These are phyloP conservation scores for Melanophora roralis DNA, from an alignment of 2,888 invertebrate genomes.

Conservation along the genomic window DNA sequence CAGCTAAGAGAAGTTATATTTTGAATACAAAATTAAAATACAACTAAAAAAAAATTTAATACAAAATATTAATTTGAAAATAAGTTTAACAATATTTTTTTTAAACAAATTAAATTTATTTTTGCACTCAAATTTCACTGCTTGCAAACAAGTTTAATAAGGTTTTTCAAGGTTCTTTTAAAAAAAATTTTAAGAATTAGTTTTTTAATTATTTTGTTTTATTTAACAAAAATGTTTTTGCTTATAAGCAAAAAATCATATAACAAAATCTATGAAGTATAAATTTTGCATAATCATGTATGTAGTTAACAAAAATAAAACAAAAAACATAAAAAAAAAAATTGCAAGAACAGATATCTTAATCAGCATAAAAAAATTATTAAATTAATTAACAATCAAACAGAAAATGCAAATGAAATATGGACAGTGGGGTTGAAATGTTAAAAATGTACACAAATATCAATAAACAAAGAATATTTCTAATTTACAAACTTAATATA, in stretches of 20 bases:
- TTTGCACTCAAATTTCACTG: conserved; percentile 23
- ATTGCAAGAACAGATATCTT: too few species aligned
- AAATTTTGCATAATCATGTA: conserved; percentile 7
- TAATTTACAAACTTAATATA: too few species aligned
- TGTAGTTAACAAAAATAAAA: conserved; percentile 11
- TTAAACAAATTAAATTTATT: conserved; percentile 11
- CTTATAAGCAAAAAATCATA: neutral
- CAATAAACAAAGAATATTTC: too few species aligned
- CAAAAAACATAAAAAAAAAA: neutral
- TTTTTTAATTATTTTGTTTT: conserved; percentile 24
- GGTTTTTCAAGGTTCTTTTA: conserved; percentile 14
- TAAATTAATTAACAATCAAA: conserved; percentile 1
- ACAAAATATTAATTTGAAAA: too few species aligned
- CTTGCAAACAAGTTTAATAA: conserved; percentile 8
- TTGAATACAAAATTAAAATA: too few species aligned
- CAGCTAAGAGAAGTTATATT: neutral
- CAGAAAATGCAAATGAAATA: neutral
- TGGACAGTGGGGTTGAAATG: neutral
- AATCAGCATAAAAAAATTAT: too few species aligned
- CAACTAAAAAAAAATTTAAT: too few species aligned
- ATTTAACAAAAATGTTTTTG: conserved; percentile 32
- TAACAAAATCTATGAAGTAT: neutral
- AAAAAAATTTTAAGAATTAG: conserved; percentile 24
- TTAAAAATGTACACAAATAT: too few species aligned
- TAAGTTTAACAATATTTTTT: too few species aligned